A percentile compares a stretch with the other conserved stretches of the same genome.
phyloP scores from a whole-genome alignment of 2,113 vertebrate genomes.

The Hylia prasina region DNA sequence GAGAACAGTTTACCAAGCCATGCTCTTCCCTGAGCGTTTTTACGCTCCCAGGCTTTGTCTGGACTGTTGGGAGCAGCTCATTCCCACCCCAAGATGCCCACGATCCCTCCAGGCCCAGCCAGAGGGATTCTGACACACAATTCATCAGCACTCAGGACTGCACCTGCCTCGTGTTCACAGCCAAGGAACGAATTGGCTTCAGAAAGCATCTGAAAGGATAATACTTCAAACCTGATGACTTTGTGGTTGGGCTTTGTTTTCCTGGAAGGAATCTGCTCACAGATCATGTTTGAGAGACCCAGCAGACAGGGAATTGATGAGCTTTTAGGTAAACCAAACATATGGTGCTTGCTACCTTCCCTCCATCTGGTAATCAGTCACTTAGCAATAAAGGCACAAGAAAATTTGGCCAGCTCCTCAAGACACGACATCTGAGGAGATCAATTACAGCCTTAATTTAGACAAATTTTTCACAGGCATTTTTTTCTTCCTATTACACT shows the following conservation, averaged over 20 bases:
- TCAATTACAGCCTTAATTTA: conserved; percentile 40
- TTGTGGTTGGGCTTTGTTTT: conserved; percentile 37
- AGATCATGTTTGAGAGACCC: conserved; percentile 23
- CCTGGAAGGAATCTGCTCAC: conserved; percentile 51
- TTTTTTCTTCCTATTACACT: neutral
- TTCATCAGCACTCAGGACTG: conserved; percentile 14
- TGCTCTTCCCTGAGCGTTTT: neutral
- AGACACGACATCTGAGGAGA: neutral
- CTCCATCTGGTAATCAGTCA: conserved; percentile 44
- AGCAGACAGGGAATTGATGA: conserved; percentile 25
- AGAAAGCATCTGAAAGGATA: conserved; percentile 37
- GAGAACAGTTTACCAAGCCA: neutral
- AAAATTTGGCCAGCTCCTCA: conserved; percentile 7
- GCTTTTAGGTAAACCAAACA: conserved; percentile 42
- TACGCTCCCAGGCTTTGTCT: neutral
- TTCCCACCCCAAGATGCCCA: neutral
- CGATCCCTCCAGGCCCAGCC: neutral
- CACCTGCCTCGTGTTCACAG: conserved; percentile 22
- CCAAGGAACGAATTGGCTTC: neutral
- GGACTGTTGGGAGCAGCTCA: neutral
- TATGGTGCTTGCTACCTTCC: conserved; percentile 31
- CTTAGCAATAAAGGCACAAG: conserved; percentile 1
- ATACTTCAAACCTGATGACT: conserved; percentile 50
- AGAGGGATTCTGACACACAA: conserved; percentile 2
- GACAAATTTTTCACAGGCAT: neutral